These are phyloP conservation scores for Eulithis testata DNA, from an alignment of 2,888 invertebrate species.

Conservation along the genomic window DNA sequence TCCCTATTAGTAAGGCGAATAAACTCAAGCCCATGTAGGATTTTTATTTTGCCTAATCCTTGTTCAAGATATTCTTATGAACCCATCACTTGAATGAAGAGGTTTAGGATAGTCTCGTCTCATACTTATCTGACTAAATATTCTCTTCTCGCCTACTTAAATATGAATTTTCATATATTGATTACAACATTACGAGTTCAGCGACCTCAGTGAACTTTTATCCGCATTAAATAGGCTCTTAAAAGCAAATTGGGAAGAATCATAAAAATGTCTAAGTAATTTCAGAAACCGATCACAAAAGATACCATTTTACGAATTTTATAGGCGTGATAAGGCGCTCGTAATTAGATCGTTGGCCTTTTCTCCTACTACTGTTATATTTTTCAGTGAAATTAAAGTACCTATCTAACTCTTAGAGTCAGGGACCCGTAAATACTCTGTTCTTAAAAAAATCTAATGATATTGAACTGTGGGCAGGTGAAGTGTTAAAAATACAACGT, in stretches of 20 bases:
- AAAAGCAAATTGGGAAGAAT: slow-evolving; percentile 42
- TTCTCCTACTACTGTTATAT: background rate
- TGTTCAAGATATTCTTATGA: no score
- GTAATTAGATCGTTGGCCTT: slow-evolving; percentile 17
- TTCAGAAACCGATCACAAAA: slow-evolving; percentile 25
- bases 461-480: slow-evolving; percentile 6
- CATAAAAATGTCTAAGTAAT: slow-evolving; percentile 37
- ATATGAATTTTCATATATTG: slow-evolving; percentile 31
- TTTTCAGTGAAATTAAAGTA: no score
- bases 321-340: slow-evolving; percentile 12
- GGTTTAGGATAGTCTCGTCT: background rate
- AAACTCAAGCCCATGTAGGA: no score
- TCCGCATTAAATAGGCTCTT: slow-evolving; percentile 34
- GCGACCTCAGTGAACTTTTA: slow-evolving; percentile 43
- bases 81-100: no score
- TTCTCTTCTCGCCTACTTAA: slow-evolving; percentile 15
- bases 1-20: no score
- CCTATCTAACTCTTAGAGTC: no score
- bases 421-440: no score
- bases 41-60: no score
- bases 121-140: background rate
- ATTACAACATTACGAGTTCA: slow-evolving; percentile 40
- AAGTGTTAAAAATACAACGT: slow-evolving; percentile 13
- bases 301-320: slow-evolving; percentile 17
- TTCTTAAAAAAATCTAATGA: background rate